Evolutionary conservation across 2,797 vertebrate species (phyloP), one percentile per base, ranked within the genome.

Genomic region (Neostethus bicornis): DNA sequence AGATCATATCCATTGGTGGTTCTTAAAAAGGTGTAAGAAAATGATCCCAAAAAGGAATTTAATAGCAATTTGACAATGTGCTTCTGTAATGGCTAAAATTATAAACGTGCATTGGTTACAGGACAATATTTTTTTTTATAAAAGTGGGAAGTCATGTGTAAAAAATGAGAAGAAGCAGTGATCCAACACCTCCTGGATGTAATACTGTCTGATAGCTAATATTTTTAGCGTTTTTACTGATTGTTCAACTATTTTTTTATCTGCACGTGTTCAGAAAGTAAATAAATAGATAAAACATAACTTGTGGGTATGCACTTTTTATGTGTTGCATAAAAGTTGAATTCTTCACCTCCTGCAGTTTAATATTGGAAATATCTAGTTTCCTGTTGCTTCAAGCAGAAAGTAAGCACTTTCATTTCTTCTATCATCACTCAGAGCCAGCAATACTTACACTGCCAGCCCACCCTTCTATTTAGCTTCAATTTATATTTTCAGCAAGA

Each of bases 201-300:
- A 42, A 8, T 39, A 41, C 44, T 12, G 46, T 61, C 14, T 59
- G 34, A 51, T 41, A 35, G 21, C 21, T 55, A 24, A 44, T 38
- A 47, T 21, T 51, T 26, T 52, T 55, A 52, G 66, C 78, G 84
- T 72, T 79, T 85, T 82, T 66, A 79, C 66, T 80, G 58, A 79
- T 75, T 63, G 29, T 45, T 14, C 16, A 39, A n/a, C 39, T 41
- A 35, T 71, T 67, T 31, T 78, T 56, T 61, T 37, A 68, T 64
- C n/a, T 66, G 32, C 37, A 39, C 42, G 50, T 25, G 14, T 28
- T 51, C 26, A 55, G 37, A 21, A 25, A n/a, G 45, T 23, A 24
- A 38, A 5, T 17, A 20, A 44, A 24, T n/a, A 17, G 10, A 32
- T 25, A 7, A 61, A 41, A 44, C 20, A 42, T 39, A 11, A 16